Evolutionary conservation across 2,888 invertebrate species (phyloP).

Genomic region (Ariolimax columbianus): DNA sequence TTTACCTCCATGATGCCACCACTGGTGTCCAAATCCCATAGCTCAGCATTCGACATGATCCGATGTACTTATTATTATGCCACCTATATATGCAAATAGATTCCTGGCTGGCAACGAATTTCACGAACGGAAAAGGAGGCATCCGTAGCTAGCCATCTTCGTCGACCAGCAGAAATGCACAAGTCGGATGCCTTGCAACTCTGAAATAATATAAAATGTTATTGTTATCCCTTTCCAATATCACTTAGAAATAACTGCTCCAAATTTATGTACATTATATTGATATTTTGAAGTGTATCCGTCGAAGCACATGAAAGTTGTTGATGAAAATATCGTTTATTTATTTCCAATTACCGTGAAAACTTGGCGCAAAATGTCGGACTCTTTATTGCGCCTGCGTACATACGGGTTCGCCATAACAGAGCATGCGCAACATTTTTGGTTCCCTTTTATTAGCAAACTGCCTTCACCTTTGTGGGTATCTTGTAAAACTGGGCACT

Average conservation of each 20-base stretch:
- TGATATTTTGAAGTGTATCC: background rate
- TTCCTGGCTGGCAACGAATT: background rate
- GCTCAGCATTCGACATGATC: conserved; percentile 50
- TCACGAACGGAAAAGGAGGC: background rate
- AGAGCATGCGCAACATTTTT: conserved; percentile 60
- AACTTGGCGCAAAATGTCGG: conserved; percentile 78
- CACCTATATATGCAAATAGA: background rate
- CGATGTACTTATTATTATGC: background rate
- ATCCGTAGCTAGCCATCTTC: conserved; percentile 17
- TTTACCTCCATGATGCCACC: conserved; percentile 92
- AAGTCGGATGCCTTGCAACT: conserved; percentile 4
- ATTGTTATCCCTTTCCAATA: background rate
- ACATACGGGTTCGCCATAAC: conserved; percentile 60
- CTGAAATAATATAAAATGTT: conserved; percentile 10
- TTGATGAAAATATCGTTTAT: conserved; percentile 12
- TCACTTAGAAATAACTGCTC: background rate
- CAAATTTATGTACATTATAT: background rate
- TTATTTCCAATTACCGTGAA: conserved; percentile 49
- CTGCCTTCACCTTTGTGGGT: conserved; percentile 19
- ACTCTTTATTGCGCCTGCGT: conserved; percentile 71
- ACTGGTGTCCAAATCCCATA: conserved; percentile 87
- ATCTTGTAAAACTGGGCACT: conserved; percentile 5
- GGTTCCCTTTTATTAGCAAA: background rate
- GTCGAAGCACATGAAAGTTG: background rate
- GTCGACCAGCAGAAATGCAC: conserved; percentile 6